These are phyloP conservation scores for Stenichneumon culpator DNA, from an alignment of 2,888 invertebrate genomes.

Conservation along the genomic window DNA sequence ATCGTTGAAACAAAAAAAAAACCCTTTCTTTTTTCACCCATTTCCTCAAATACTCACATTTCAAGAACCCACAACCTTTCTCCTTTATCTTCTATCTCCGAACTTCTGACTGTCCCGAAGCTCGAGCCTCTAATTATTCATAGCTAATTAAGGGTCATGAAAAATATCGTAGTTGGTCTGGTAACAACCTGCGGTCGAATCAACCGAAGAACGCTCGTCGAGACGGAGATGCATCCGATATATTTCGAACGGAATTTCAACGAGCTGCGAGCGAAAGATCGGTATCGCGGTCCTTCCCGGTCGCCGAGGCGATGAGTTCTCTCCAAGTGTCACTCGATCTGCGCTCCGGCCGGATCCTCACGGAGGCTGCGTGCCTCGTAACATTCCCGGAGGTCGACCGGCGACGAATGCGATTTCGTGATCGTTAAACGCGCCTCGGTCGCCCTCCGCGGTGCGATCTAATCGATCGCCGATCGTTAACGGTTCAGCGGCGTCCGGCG, in stretches of 20 bases:
- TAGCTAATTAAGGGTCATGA: slow-evolving; percentile 14
- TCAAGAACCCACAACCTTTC: background rate
- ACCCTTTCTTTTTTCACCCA: background rate
- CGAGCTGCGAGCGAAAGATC: slow-evolving; percentile 37
- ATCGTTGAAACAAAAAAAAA: background rate
- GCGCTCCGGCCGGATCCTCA: slow-evolving; percentile 10
- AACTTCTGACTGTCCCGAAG: background rate
- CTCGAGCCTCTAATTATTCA: background rate
- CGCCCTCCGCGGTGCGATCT: slow-evolving; percentile 50
- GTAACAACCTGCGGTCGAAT: background rate
- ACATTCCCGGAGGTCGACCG: slow-evolving; percentile 49
- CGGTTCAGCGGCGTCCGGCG: slow-evolving; percentile 39
- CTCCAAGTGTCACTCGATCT: slow-evolving; percentile 49
- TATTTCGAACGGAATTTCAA: background rate
- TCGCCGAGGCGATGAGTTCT: slow-evolving; percentile 45
- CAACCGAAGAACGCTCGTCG: background rate
- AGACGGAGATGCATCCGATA: background rate
- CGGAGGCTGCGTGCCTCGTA: slow-evolving; percentile 11
- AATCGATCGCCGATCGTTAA: slow-evolving; percentile 60
- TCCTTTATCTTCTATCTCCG: background rate
- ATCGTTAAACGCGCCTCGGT: slow-evolving; percentile 57
- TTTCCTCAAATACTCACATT: background rate
- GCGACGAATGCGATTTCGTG: slow-evolving; percentile 51
- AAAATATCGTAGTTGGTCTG: background rate
- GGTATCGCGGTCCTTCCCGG: slow-evolving; percentile 44